Conservation (phyloP, 37 sponge, comb jelly and placozoan species). For the Lycopodina hypogea region DNA sequence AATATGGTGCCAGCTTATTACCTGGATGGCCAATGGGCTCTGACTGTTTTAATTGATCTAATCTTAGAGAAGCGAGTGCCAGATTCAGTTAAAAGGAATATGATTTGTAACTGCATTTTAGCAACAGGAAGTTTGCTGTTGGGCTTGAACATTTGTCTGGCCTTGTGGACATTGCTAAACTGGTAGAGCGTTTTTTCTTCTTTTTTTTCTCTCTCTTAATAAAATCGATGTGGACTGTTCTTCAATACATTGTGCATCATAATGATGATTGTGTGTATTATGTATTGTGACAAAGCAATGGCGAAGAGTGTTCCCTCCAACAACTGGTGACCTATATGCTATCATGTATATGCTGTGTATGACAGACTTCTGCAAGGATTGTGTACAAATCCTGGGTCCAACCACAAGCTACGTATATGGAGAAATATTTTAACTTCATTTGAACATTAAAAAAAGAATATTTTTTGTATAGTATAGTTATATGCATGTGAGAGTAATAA, state of each 20-base stretch:
- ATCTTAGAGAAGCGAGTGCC: conserved; percentile 39
- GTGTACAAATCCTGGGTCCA: too few species aligned
- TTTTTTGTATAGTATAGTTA: too few species aligned
- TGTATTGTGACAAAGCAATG: too few species aligned
- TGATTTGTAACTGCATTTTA: conserved; percentile 43
- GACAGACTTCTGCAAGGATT: too few species aligned
- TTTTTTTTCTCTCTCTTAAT: background rate
- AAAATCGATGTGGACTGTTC: background rate
- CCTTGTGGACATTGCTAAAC: conserved; percentile 54
- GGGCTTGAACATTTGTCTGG: conserved; percentile 47
- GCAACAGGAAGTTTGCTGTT: conserved; percentile 41
- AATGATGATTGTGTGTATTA: too few species aligned
- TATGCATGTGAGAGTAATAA: too few species aligned
- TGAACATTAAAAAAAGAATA: too few species aligned
- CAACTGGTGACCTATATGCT: too few species aligned
- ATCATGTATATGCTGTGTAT: too few species aligned
- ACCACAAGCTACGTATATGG: too few species aligned
- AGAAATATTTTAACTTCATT: too few species aligned
- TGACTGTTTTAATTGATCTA: conserved; percentile 68
- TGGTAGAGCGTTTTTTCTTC: conserved; percentile 19
- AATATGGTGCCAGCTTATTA: conserved; percentile 88
- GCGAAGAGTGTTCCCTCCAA: too few species aligned
- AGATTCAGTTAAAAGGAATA: conserved; percentile 21
- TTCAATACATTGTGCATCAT: background rate
- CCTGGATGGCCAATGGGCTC: conserved; percentile 91